These are phyloP conservation scores for Ceuthmochares aereus DNA, from an alignment of 2,113 vertebrate genomes.

Conservation along the genomic window DNA sequence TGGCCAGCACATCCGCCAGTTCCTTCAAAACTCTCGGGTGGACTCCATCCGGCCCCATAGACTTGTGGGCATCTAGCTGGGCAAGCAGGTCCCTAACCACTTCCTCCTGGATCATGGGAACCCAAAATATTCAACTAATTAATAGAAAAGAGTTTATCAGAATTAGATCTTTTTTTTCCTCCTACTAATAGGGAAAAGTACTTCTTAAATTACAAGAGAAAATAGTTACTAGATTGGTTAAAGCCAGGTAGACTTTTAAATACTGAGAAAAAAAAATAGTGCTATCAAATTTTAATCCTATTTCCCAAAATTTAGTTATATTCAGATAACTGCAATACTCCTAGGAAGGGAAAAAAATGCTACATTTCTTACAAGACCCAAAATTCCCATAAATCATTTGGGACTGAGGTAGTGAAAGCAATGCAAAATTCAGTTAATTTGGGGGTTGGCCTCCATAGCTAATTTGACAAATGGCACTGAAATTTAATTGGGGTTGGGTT, in stretches of 20 bases:
- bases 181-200: neutral
- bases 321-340: neutral
- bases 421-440: slow-evolving; percentile 18
- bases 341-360: neutral
- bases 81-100: too few species aligned
- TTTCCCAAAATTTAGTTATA: neutral
- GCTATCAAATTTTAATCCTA: neutral
- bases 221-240: neutral
- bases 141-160: neutral
- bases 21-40: too few species aligned
- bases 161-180: neutral
- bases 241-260: neutral
- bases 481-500: neutral
- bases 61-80: too few species aligned
- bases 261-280: neutral
- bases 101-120: too few species aligned
- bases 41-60: too few species aligned
- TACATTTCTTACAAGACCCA: neutral
- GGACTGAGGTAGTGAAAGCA: neutral
- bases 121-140: neutral
- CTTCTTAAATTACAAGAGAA: neutral
- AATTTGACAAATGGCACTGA: slow-evolving; percentile 34
- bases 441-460: neutral
- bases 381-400: slow-evolving; percentile 7
- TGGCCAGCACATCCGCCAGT: too few species aligned